These are phyloP conservation scores for Chelonoidis abingdonii DNA, from an alignment of 2,113 vertebrate species.

Conservation along the genomic window DNA sequence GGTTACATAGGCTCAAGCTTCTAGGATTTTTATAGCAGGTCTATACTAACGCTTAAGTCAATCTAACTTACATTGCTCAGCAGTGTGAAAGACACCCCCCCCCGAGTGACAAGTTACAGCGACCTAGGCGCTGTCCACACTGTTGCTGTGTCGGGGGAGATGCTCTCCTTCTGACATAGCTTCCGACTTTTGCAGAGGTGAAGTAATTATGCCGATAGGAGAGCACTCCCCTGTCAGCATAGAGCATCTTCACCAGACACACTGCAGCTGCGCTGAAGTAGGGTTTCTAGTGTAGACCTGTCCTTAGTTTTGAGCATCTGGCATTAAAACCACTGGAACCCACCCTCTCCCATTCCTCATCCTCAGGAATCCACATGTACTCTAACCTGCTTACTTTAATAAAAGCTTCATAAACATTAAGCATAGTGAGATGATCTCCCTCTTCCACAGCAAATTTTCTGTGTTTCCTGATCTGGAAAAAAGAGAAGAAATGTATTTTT, in stretches of 20 bases:
- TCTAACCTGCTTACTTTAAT: conserved; percentile 87
- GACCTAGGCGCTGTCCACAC: no score
- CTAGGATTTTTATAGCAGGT: not conserved
- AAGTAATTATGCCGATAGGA: no score
- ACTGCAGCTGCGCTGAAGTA: no score
- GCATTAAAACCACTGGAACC: not conserved
- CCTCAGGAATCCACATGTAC: not conserved
- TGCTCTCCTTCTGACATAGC: no score
- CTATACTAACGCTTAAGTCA: no score
- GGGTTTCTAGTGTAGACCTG: rapidly evolving
- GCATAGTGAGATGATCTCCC: conserved; percentile 98
- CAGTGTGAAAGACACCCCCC: no score
- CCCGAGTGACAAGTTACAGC: no score
- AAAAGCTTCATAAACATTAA: conserved; percentile 98
- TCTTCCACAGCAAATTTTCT: conserved; percentile 98
- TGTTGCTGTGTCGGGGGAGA: no score
- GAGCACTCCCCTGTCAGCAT: no score
- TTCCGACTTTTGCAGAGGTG: no score
- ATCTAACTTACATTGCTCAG: not conserved
- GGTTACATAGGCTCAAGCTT: not conserved
- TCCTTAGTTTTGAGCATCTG: not conserved
- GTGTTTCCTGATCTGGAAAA: conserved; percentile 89
- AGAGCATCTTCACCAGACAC: no score
- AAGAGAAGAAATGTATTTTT: not conserved
- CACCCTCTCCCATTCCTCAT: not conserved